Conservation (phyloP, 1,140 invertebrate species). For the Sarcophaga peregrina region DNA sequence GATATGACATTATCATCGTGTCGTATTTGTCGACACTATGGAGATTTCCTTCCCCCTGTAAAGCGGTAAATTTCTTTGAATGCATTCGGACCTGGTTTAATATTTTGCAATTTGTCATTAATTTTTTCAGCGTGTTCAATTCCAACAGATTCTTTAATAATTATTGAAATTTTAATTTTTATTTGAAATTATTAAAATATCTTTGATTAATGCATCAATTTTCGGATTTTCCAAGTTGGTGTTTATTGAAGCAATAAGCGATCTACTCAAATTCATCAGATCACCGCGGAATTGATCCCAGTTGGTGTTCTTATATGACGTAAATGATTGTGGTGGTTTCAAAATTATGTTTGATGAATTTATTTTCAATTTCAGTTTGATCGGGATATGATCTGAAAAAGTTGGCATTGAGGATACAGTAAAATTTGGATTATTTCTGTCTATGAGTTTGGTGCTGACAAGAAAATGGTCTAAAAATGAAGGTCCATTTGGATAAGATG, state of each 20-base stretch:
- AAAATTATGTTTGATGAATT: background rate
- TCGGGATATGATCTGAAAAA: constrained; percentile 30
- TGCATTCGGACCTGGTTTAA: no score
- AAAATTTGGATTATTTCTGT: constrained; percentile 8
- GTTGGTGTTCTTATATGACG: constrained; percentile 17
- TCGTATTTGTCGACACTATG: background rate
- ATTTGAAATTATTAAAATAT: no score
- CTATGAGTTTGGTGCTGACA: no score
- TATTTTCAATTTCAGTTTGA: background rate
- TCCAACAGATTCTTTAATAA: background rate
- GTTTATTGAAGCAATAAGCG: no score
- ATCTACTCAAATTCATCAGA: no score
- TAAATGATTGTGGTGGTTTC: background rate
- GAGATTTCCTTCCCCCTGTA: background rate
- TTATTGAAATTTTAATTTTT: no score
- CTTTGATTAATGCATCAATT: constrained; percentile 5
- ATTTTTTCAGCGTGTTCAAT: background rate
- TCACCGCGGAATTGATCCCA: no score
- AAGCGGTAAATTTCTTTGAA: no score
- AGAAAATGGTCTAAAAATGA: no score
- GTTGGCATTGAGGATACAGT: background rate
- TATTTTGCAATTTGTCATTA: background rate
- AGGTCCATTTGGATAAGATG: no score
- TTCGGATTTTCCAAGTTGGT: no score
- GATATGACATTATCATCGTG: background rate